phyloP scores from a whole-genome alignment of 1,140 invertebrate species.

The Lanistes nyassanus region DNA sequence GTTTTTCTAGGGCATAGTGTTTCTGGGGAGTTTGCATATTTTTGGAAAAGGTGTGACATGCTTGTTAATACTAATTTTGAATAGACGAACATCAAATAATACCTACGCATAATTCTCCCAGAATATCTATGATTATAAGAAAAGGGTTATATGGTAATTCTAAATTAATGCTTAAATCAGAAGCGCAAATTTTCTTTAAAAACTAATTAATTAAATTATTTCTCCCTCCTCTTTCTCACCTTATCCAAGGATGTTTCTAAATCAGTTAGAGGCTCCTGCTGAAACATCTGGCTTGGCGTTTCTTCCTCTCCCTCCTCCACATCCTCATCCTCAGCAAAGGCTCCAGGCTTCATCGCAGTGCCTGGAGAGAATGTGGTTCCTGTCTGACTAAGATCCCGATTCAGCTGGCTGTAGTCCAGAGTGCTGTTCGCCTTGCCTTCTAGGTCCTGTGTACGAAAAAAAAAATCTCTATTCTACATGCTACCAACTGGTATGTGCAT shows the following conservation, averaged over 20 bases:
- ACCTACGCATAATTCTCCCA: no score
- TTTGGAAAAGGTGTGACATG: no score
- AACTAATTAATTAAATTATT: no score
- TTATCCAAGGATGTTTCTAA: background rate
- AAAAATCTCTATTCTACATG: background rate
- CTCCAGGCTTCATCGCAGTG: slow-evolving; percentile 33
- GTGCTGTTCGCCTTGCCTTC: slow-evolving; percentile 52
- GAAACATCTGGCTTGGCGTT: background rate
- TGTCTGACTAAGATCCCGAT: slow-evolving; percentile 57
- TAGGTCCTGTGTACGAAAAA: slow-evolving; percentile 42
- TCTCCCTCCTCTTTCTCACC: background rate
- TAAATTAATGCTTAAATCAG: background rate
- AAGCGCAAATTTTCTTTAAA: no score
- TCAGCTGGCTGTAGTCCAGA: slow-evolving; percentile 55
- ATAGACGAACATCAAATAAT: no score
- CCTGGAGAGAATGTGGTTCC: slow-evolving; percentile 50
- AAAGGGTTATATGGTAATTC: no score
- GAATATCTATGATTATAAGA: no score
- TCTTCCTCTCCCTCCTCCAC: slow-evolving; percentile 16
- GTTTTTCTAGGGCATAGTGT: no score
- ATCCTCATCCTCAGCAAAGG: slow-evolving; percentile 24
- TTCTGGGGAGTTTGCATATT: no score
- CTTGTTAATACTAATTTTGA: no score
- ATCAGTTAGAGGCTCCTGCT: background rate
- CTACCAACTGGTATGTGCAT: background rate